A percentile compares a stretch with the other conserved stretches of the same genome.
phyloP scores from a whole-genome alignment of 1,140 invertebrate genomes.

The Nephotettix cincticeps region DNA sequence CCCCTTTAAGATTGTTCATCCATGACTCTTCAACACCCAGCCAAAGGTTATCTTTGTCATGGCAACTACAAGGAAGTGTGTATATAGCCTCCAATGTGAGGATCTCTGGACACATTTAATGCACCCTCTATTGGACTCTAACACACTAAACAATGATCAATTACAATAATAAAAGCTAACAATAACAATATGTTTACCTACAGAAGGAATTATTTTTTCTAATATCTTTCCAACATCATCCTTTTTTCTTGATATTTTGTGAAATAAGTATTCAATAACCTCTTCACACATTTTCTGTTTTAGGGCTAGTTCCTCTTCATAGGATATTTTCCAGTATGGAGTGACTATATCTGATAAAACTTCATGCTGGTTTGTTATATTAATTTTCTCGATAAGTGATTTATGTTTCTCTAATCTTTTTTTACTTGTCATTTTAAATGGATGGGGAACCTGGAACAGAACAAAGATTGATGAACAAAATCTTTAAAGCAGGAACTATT shows the following conservation, averaged over 20 bases:
- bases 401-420: background rate
- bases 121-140: too few species aligned
- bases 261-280: constrained; percentile 19
- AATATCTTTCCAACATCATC: constrained; percentile 16
- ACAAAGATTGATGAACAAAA: too few species aligned
- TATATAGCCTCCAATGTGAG: too few species aligned
- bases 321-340: constrained; percentile 51
- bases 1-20: too few species aligned
- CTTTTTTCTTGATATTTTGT: constrained; percentile 25
- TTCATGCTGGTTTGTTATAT: constrained; percentile 40
- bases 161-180: constrained; percentile 10
- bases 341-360: constrained; percentile 47
- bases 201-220: constrained; percentile 34
- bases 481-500: too few species aligned
- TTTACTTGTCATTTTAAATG: background rate
- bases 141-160: too few species aligned
- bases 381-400: constrained; percentile 23
- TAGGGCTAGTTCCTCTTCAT: constrained; percentile 49
- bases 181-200: constrained; percentile 23
- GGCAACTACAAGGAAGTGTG: too few species aligned
- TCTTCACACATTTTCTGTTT: constrained; percentile 41
- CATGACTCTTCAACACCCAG: too few species aligned
- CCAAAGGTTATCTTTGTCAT: too few species aligned
- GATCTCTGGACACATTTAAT: too few species aligned
- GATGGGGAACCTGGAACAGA: background rate